Conservation (phyloP, 2,797 vertebrate genomes). For the Myotis myotis region DNA sequence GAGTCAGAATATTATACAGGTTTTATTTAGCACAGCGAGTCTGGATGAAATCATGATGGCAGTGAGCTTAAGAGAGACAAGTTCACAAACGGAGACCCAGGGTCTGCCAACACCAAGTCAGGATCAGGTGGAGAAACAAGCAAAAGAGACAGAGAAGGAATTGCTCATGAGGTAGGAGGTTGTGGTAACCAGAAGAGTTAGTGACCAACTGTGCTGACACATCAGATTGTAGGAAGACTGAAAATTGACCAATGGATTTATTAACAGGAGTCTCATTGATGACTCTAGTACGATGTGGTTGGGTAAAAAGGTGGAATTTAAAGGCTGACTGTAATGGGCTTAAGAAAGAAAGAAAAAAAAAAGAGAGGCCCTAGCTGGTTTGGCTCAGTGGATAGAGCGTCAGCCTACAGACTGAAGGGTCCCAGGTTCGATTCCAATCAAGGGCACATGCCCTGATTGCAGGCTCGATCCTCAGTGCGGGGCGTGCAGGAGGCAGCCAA, state of each 20-base stretch:
- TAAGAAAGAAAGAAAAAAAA: neutral
- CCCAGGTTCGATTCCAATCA: no score
- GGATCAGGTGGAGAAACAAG: neutral
- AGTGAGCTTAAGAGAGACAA: neutral
- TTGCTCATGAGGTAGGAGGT: neutral
- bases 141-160: neutral
- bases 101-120: no score
- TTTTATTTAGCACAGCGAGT: neutral
- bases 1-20: neutral
- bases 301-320: neutral
- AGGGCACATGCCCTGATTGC: no score
- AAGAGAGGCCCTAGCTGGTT: no score
- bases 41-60: neutral
- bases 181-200: neutral
- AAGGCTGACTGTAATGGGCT: neutral
- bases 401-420: no score
- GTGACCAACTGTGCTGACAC: rapidly evolving
- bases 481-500: no score
- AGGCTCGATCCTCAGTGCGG: no score
- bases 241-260: neutral
- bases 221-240: neutral
- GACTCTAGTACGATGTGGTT: neutral
- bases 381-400: no score
- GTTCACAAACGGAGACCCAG: neutral
- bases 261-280: neutral